Evolutionary conservation across 2,888 invertebrate species (phyloP), one percentile per base, ranked within the genome.

Genomic region (Thereva nobilitata): DNA sequence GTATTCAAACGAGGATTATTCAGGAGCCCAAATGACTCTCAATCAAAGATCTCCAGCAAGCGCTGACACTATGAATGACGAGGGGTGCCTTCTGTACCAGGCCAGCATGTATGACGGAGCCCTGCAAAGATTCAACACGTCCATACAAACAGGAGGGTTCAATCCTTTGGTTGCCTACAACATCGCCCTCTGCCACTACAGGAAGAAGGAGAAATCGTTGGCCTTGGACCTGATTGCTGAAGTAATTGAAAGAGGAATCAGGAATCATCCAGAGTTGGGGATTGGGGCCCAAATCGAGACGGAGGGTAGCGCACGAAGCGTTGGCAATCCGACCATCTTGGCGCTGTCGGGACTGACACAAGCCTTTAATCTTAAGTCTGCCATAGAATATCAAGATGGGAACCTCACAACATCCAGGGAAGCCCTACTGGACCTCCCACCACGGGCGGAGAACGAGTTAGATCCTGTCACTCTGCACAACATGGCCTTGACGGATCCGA

Each of bases 401-500:
- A 93, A 95, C 78, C 7, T 65, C 10, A 34, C 41, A 1, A 41
- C 55, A 3, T 91, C 95, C 0, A 85, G 90, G 73, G 94, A 95
- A 81, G 93, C 95, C 0, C 80, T 95, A 40, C 89, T 90, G 3
- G 94, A 94, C 76, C 90, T 95, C 87, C 94, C 95, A 3, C 95
- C 96, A 0, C 85, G 99, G 70, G 91, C 94, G 6, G 98, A 99
- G 80, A 95, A 96, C 77, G 99, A 99, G 82, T 82, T 98, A 71
- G 99, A 99, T 80, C 96, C 97, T 4, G 95, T 99, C 0, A 97
- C 98, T 4, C 84, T 99, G 47, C 99, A 99, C 78, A 99, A 99
- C 79, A 92, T 97, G 81, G 98, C 97, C 0, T 83, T 99, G 47
- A 86, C 86, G 0, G 93, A 94, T 76, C 91, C 95, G 0, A 90